A percentile compares a stretch with the other conserved stretches of the same genome.
phyloP scores from a whole-genome alignment of 2,888 invertebrate genomes.

The Craniophora ligustri region DNA sequence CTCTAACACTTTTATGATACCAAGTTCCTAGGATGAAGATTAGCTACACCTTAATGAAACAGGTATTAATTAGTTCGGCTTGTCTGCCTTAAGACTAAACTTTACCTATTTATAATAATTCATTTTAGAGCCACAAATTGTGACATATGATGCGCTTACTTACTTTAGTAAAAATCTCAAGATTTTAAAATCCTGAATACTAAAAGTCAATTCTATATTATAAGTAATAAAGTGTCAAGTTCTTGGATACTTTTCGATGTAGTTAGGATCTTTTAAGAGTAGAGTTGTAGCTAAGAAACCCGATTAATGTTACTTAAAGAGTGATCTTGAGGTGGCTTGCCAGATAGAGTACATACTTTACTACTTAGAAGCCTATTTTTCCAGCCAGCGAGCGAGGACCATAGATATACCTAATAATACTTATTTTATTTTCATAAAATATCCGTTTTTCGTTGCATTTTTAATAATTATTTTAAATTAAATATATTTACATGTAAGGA shows the following conservation, averaged over 20 bases:
- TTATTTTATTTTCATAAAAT: not conserved
- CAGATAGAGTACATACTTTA: conserved; percentile 84
- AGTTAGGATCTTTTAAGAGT: conserved; percentile 45
- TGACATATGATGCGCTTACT: conserved; percentile 51
- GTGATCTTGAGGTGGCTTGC: conserved; percentile 76
- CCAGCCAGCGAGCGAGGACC: conserved; percentile 61
- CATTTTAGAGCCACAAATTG: conserved; percentile 55
- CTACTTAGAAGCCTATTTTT: conserved; percentile 83
- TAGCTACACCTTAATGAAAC: conserved; percentile 1
- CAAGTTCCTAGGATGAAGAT: not conserved
- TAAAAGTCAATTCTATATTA: conserved; percentile 14
- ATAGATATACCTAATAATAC: conserved; percentile 73
- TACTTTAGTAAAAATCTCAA: conserved; percentile 47
- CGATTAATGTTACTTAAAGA: conserved; percentile 88
- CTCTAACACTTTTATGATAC: too few relatives aligned
- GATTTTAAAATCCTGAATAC: conserved; percentile 7
- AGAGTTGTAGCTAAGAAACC: conserved; percentile 59
- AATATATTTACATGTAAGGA: too few relatives aligned
- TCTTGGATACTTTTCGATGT: not conserved
- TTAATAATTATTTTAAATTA: too few relatives aligned
- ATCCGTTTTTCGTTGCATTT: not conserved
- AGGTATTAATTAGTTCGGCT: not conserved
- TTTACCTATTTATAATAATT: conserved; percentile 51
- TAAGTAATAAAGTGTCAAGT: conserved; percentile 1
- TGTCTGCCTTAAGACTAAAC: conserved; percentile 10